Evolutionary conservation across 2,797 vertebrate species (phyloP).

Genomic region (Halcyon leucocephala): DNA sequence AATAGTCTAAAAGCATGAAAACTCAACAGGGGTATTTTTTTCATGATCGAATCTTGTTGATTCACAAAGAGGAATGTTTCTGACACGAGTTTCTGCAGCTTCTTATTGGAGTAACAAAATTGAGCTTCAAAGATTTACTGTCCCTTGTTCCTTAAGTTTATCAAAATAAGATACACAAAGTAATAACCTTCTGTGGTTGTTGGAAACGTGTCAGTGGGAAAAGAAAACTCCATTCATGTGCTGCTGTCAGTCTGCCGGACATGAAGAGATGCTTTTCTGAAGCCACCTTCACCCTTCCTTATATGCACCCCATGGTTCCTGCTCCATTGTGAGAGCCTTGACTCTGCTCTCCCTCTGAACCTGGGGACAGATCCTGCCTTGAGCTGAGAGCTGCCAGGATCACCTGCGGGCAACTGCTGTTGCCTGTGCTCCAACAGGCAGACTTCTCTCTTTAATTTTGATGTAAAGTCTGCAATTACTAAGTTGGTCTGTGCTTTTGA

Average conservation of each 20-base stretch:
- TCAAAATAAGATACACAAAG: not conserved
- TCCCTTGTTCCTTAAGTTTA: not conserved
- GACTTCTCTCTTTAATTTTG: not conserved
- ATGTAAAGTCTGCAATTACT: accelerated
- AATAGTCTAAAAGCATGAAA: not conserved
- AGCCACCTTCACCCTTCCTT: not conserved
- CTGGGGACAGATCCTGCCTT: not conserved
- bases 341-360: accelerated
- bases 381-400: not conserved
- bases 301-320: accelerated
- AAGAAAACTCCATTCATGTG: not conserved
- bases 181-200: not conserved
- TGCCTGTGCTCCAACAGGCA: accelerated
- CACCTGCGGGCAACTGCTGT: not conserved
- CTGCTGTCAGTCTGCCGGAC: too few species aligned
- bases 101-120: accelerated
- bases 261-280: too few species aligned
- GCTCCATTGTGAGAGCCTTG: not conserved
- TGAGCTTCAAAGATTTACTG: not conserved
- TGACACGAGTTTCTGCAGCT: not conserved
- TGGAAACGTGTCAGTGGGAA: not conserved
- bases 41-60: not conserved
- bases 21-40: not conserved
- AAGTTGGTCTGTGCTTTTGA: not conserved
- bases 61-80: not conserved